Evolutionary conservation across 2,888 invertebrate genomes (phyloP).

Genomic region (Acrocyrtus sp.): DNA sequence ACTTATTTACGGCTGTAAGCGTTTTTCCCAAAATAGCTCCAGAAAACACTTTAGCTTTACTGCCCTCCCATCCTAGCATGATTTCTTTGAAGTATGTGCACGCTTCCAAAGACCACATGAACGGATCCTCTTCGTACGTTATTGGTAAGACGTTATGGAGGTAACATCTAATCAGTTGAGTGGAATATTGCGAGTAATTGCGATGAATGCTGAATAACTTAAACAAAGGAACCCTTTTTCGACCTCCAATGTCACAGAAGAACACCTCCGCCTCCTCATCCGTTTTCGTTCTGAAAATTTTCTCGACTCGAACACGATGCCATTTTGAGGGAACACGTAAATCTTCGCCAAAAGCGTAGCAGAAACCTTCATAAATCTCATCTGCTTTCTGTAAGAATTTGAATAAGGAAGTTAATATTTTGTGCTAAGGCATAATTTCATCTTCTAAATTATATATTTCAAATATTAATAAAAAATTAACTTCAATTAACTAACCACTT

Average conservation of each 20-base stretch:
- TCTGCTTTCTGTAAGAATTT: too few species aligned
- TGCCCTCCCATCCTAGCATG: too few species aligned
- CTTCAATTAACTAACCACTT: too few species aligned
- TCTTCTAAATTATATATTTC: too few species aligned
- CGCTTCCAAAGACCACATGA: slow-evolving; percentile 7
- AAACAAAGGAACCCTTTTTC: not conserved
- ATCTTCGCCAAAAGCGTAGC: slow-evolving; percentile 8
- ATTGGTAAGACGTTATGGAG: slow-evolving; percentile 20
- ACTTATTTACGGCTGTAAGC: too few species aligned
- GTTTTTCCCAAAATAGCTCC: too few species aligned
- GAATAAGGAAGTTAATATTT: too few species aligned
- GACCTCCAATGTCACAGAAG: not conserved
- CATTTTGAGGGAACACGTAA: not conserved
- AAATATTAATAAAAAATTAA: too few species aligned
- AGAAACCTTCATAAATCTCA: not conserved
- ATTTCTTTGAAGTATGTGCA: not conserved
- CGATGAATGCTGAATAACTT: not conserved
- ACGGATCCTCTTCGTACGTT: not conserved
- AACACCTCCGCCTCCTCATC: not conserved
- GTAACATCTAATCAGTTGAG: slow-evolving; percentile 13
- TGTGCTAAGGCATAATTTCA: too few species aligned
- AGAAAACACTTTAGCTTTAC: too few species aligned
- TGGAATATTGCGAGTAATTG: not conserved
- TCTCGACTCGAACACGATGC: slow-evolving; percentile 23
- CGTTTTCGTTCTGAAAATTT: not conserved